Percentiles rank a stretch among this genome's conserved stretches.
phyloP scores from a whole-genome alignment of 2,113 vertebrate genomes.

The Pipa parva region DNA sequence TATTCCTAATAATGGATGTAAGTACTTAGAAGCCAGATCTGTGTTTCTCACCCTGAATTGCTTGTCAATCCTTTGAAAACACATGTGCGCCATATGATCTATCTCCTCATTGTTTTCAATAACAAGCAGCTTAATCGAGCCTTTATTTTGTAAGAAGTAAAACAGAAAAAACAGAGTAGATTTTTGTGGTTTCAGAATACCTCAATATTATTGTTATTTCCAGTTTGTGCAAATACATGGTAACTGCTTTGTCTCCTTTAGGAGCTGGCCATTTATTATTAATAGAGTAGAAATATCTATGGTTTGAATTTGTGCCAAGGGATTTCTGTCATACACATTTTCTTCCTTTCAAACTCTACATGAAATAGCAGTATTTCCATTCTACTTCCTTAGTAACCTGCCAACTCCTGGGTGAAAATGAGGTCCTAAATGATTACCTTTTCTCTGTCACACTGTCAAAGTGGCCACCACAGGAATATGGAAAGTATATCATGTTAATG shows the following conservation, averaged over 20 bases:
- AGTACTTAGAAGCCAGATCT: slow-evolving; percentile 61
- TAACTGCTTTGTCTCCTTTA: slow-evolving; percentile 38
- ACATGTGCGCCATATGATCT: slow-evolving; percentile 40
- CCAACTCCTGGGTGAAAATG: slow-evolving; percentile 10
- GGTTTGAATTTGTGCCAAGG: slow-evolving; percentile 17
- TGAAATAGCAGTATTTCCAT: neutral
- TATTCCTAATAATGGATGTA: slow-evolving; percentile 66
- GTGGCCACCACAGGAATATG: too few species aligned
- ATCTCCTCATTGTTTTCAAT: slow-evolving; percentile 50
- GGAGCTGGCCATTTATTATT: slow-evolving; percentile 34
- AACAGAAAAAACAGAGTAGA: slow-evolving; percentile 41
- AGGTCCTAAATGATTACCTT: too few species aligned
- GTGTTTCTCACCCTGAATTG: slow-evolving; percentile 52
- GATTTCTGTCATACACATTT: slow-evolving; percentile 11
- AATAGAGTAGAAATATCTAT: slow-evolving; percentile 23
- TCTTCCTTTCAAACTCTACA: slow-evolving; percentile 14
- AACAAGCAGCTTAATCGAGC: slow-evolving; percentile 44
- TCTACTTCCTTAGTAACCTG: slow-evolving; percentile 10
- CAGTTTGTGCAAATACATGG: slow-evolving; percentile 30
- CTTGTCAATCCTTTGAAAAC: slow-evolving; percentile 63
- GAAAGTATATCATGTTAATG: too few species aligned
- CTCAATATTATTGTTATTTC: slow-evolving; percentile 8
- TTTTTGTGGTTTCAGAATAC: slow-evolving; percentile 34
- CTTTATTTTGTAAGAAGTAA: slow-evolving; percentile 47
- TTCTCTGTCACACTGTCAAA: too few species aligned